phyloP scores from a whole-genome alignment of 2,888 invertebrate species.

The Drepana falcataria region DNA sequence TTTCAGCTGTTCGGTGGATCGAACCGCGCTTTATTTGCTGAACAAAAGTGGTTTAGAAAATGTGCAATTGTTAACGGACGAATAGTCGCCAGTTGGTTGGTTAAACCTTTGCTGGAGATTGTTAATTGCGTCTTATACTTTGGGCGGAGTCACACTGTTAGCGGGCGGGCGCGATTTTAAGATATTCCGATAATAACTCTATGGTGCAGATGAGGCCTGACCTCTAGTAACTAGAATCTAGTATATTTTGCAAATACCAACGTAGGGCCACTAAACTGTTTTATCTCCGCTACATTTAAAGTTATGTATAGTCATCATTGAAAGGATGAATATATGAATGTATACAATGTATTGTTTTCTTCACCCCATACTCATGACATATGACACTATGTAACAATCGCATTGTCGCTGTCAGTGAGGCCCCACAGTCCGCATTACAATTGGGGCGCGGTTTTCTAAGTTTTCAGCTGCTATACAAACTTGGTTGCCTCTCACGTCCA shows the following conservation, averaged over 20 bases:
- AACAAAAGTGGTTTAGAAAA: neutral
- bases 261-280: too few species aligned
- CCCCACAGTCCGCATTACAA: neutral
- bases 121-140: slow-evolving; percentile 31
- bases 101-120: slow-evolving; percentile 44
- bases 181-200: too few species aligned
- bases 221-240: too few species aligned
- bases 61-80: slow-evolving; percentile 12
- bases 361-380: too few species aligned
- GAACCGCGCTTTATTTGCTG: neutral
- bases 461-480: neutral
- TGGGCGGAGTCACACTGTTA: neutral
- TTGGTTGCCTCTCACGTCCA: neutral
- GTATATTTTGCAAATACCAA: too few species aligned
- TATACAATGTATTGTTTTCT: too few species aligned
- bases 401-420: neutral
- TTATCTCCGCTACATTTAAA: too few species aligned
- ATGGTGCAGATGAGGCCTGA: too few species aligned
- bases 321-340: too few species aligned
- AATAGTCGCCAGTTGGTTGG: slow-evolving; percentile 30
- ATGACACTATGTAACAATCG: too few species aligned
- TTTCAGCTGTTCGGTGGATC: neutral
- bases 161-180: neutral
- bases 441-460: neutral
- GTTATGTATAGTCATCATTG: too few species aligned